Base-by-base conservation (phyloP, 2,888 invertebrate species). In the Macaria notata region DNA sequence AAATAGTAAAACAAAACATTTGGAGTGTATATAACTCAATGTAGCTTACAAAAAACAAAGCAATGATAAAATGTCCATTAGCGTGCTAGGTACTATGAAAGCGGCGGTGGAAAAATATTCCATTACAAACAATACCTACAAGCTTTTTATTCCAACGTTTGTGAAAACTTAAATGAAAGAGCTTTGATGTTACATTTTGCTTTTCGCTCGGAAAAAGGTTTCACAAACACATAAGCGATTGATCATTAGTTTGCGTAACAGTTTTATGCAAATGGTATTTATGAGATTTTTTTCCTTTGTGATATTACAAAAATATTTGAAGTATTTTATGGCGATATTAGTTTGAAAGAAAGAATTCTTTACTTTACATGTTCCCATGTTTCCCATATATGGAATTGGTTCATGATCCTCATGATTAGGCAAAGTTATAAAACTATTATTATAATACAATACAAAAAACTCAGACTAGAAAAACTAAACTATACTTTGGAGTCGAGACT, bases 131-230 rank as follows among this genome's bases (percentile, higher is more conserved):
- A 48, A 56, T 41, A 48, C 49, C 33, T 43, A 9, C 41, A 8
- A 38, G 8, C 19, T 39, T 48, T 50, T 51, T 56, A 48, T 45
- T 41, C 33, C 45, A 29, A 43, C 51, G 9, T 51, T 47, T 56
- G 56, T 48, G 38, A 44, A 51, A 47, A 51, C 9, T 44, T 48
- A 44, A 47, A 43, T 30, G 29, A 30, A 55, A 45, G 42, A n/a
- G 48, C 52, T 56, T 56, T 56, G 56, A 56, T 48, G 52, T 52
- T 44, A 48, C 49, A 33, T 56, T 49, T 38, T 33, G 50, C 36
- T 43, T 30, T 29, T 19, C 19, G 5, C 36, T 5, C 44, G 39
- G 41, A 3, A 36, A 29, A 49, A 55, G 36, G 6, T n/a, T 49
- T 6, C 33, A 46, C 38, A 51, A 30, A 43, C 33, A 43, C 38